Conservation (phyloP, 1,140 invertebrate genomes). For the Micrasema longulum region DNA sequence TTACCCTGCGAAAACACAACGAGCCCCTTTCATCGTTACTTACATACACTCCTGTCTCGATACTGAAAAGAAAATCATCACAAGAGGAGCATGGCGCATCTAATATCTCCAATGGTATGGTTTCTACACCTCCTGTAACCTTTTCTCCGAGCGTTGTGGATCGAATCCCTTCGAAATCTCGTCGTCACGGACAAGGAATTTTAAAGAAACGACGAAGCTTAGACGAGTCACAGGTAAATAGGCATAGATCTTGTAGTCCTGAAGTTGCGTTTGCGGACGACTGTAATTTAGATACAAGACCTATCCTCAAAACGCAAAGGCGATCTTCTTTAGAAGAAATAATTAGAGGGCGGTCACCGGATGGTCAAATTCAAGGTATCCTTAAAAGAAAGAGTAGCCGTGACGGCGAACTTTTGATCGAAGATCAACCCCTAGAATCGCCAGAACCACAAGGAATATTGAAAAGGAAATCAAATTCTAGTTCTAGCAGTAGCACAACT, state of each 20-base stretch:
- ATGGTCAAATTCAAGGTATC: constrained; percentile 68
- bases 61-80: constrained; percentile 81
- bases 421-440: constrained; percentile 68
- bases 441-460: constrained; percentile 80
- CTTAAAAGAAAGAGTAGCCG: constrained; percentile 67
- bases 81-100: constrained; percentile 71
- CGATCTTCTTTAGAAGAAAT: constrained; percentile 78
- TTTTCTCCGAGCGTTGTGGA: constrained; percentile 77
- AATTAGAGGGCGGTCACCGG: constrained; percentile 69
- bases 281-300: constrained; percentile 70
- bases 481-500: constrained; percentile 69
- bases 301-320: constrained; percentile 77
- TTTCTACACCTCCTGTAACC: constrained; percentile 74
- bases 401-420: constrained; percentile 62
- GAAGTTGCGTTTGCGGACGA: constrained; percentile 73
- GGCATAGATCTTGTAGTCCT: constrained; percentile 76
- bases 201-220: constrained; percentile 83
- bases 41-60: constrained; percentile 75
- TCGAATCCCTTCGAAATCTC: constrained; percentile 66
- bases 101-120: constrained; percentile 68
- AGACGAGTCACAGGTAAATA: constrained; percentile 79
- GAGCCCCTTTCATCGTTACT: constrained; percentile 58
- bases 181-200: constrained; percentile 78
- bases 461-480: constrained; percentile 76
- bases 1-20: constrained; percentile 57